Evolutionary conservation across 2,113 vertebrate genomes (phyloP).

Genomic region (Anguilla rostrata): DNA sequence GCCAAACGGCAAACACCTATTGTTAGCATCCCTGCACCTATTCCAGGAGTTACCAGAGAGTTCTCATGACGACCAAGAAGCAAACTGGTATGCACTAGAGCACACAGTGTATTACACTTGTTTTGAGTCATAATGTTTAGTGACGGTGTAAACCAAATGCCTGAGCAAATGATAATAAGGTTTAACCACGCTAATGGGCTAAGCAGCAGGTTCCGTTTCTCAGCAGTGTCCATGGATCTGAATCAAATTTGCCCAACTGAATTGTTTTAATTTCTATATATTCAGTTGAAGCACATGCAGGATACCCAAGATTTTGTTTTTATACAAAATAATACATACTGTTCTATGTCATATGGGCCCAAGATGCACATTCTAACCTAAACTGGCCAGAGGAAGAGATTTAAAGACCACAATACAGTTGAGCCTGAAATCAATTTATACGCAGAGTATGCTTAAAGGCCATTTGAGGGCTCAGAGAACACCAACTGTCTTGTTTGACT

Average conservation of each 20-base stretch:
- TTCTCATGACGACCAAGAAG: background rate
- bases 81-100: background rate
- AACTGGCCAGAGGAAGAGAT: background rate
- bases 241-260: too few species aligned
- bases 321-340: too few species aligned
- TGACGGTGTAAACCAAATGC: background rate
- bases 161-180: background rate
- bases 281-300: background rate
- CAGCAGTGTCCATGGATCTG: background rate
- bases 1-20: slow-evolving; percentile 63
- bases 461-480: slow-evolving; percentile 18
- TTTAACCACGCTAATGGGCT: background rate
- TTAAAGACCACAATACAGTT: background rate
- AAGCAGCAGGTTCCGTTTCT: background rate
- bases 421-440: background rate
- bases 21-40: slow-evolving; percentile 68
- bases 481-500: slow-evolving; percentile 35
- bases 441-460: background rate
- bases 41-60: slow-evolving; percentile 14
- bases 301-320: too few species aligned
- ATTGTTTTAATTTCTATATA: background rate
- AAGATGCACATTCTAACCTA: background rate
- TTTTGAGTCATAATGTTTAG: slow-evolving; percentile 15
- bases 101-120: background rate
- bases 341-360: too few species aligned